phyloP scores from a whole-genome alignment of 37 sponge, comb jelly and placozoan genomes.

The Cliona cf. orientalis region DNA sequence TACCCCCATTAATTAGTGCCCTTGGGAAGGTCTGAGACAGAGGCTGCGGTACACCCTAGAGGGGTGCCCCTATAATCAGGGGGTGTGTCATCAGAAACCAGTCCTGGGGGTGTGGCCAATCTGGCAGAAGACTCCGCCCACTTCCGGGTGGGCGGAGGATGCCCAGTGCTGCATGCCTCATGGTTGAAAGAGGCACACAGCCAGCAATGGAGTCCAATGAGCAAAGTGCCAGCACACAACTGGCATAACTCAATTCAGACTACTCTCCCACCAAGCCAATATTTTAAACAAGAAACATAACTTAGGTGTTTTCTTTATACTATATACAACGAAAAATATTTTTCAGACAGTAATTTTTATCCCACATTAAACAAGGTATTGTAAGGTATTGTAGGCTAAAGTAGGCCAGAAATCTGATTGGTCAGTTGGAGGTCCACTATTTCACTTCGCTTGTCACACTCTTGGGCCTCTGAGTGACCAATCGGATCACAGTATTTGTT shows the following conservation, averaged over 20 bases:
- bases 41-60: conserved; percentile 64
- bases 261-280: conserved; percentile 80
- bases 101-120: conserved; percentile 57
- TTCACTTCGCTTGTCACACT: no score
- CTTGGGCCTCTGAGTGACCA: no score
- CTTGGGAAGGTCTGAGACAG: conserved; percentile 96
- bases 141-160: conserved; percentile 25
- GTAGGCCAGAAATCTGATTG: no score
- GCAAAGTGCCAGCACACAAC: conserved; percentile 60
- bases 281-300: conserved; percentile 33
- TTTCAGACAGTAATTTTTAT: no score
- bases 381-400: no score
- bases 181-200: conserved; percentile 75
- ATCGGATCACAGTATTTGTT: no score
- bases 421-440: no score
- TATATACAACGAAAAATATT: no score
- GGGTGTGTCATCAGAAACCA: conserved; percentile 89
- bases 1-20: conserved; percentile 42
- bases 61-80: conserved; percentile 77
- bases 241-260: conserved; percentile 95
- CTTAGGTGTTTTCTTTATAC: no score
- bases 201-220: conserved; percentile 77
- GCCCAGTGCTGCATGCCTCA: conserved; percentile 35
- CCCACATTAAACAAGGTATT: no score
- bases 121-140: conserved; percentile 54